Base-by-base conservation (phyloP, 1,140 invertebrate genomes). In the Brachionus manjavacas region DNA sequence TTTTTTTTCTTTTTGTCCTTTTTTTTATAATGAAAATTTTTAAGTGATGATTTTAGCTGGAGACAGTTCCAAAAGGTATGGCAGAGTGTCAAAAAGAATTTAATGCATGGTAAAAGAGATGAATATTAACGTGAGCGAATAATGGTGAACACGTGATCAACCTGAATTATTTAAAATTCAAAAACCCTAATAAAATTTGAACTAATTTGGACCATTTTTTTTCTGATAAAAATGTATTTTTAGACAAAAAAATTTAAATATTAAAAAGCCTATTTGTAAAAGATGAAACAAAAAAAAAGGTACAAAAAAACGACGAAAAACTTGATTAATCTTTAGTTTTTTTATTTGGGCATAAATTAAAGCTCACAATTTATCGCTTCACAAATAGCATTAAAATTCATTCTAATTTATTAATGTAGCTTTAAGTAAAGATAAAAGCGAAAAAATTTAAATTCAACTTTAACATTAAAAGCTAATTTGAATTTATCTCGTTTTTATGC, bases 381-480 rank as follows among this genome's bases (percentile, higher is more conserved):
- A 55, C 12, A 55, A 55, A 55, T 55, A 68, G 64, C 64, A 28
- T 28, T 64, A 25, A 68, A 68, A 68, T 14, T 68, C 23, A 28
- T 31, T 31, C 64, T 31, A 68, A 68, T 31, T 68, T 68, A 68
- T 68, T 68, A 68, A 68, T 68, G 64, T 68, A 68, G 64, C 64
- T 25, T 68, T 23, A 55, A 55, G 12, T 68, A 35, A 3, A 68
- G 31, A 68, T 31, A 68, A 68, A 68, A 68, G 7, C 4, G 4
- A 64, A 64, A 31, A 31, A 68, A 68, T 68, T 68, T 9, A 68
- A 68, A 68, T 68, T 68, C 64, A 35, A 68, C 64, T 31, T 12
- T 68, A 68, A 68, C 64, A 68, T 68, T 68, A 68, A 35, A 68
- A 68, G 31, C 31, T 68, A 68, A 68, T 68, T 68, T 68, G 35